Percentiles rank a stretch among this genome's conserved stretches.
phyloP scores from a whole-genome alignment of 2,888 invertebrate species.

The Scotopteryx bipunctaria region DNA sequence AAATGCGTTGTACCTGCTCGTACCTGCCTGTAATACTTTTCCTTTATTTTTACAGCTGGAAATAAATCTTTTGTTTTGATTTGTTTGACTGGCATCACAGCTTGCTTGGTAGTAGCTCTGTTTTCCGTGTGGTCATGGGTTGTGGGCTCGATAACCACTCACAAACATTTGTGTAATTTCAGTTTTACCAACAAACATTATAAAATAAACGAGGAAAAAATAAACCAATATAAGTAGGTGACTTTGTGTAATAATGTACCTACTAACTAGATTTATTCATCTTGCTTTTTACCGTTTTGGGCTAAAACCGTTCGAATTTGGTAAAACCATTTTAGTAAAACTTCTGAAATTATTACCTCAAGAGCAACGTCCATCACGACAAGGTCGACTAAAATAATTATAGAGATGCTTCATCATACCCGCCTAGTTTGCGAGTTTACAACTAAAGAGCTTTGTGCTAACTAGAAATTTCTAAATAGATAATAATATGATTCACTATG shows the following conservation, averaged over 20 bases:
- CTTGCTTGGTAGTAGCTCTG: too few species aligned
- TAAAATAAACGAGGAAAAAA: too few species aligned
- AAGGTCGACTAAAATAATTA: constrained; percentile 32
- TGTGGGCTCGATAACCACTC: too few species aligned
- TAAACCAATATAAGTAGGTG: too few species aligned
- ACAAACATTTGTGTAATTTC: too few species aligned
- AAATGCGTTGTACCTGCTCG: background rate
- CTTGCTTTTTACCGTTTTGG: too few species aligned
- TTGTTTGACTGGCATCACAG: too few species aligned
- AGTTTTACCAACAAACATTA: too few species aligned
- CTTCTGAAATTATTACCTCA: background rate
- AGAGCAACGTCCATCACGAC: constrained; percentile 27
- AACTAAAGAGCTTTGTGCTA: constrained; percentile 13
- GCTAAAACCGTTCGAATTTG: background rate
- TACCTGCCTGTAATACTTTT: background rate
- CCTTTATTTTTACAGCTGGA: background rate
- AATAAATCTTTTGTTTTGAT: background rate
- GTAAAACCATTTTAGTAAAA: background rate
- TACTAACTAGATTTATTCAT: too few species aligned
- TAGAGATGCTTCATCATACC: constrained; percentile 29
- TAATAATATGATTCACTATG: background rate
- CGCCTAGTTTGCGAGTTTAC: constrained; percentile 32
- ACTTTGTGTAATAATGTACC: too few species aligned
- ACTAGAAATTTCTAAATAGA: constrained; percentile 9
- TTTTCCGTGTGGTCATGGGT: too few species aligned